Conservation (phyloP, 1,140 invertebrate species). For the Ladona fulva region DNA sequence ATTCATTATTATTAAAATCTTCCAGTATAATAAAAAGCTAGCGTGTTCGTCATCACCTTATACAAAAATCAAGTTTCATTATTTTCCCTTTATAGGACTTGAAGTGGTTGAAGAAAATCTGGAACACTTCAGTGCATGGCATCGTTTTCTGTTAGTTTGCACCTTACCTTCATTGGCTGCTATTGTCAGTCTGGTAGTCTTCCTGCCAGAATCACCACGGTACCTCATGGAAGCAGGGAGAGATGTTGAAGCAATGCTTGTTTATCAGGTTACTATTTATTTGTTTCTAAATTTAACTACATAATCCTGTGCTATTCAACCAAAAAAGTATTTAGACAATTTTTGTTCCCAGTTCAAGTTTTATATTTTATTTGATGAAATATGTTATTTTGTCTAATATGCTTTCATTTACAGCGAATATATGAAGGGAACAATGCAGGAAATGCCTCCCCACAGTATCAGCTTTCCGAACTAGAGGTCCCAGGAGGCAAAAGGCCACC, state of each 20-base stretch:
- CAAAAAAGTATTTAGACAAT: no score
- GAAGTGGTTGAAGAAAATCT: slow-evolving; percentile 55
- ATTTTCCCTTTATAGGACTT: slow-evolving; percentile 35
- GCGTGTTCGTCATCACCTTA: no score
- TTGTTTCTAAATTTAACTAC: background rate
- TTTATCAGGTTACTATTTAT: slow-evolving; percentile 60
- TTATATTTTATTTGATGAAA: background rate
- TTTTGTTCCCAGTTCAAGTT: no score
- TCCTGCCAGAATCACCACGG: slow-evolving; percentile 70
- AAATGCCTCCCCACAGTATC: slow-evolving; percentile 43
- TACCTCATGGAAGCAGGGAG: slow-evolving; percentile 59
- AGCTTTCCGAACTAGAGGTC: slow-evolving; percentile 56
- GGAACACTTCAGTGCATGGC: slow-evolving; percentile 70
- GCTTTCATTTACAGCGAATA: slow-evolving; percentile 37
- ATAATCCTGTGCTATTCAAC: no score
- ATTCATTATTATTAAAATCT: no score
- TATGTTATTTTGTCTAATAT: background rate
- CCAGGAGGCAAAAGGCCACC: slow-evolving; percentile 49
- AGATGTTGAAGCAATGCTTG: slow-evolving; percentile 65
- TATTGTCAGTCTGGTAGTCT: slow-evolving; percentile 56
- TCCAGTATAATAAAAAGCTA: no score
- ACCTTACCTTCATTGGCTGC: slow-evolving; percentile 62
- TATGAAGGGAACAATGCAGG: slow-evolving; percentile 44
- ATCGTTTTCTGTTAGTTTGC: slow-evolving; percentile 57
- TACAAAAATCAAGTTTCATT: background rate